Conservation (phyloP, 2,797 vertebrate genomes). For the Lophotriccus pileatus region DNA sequence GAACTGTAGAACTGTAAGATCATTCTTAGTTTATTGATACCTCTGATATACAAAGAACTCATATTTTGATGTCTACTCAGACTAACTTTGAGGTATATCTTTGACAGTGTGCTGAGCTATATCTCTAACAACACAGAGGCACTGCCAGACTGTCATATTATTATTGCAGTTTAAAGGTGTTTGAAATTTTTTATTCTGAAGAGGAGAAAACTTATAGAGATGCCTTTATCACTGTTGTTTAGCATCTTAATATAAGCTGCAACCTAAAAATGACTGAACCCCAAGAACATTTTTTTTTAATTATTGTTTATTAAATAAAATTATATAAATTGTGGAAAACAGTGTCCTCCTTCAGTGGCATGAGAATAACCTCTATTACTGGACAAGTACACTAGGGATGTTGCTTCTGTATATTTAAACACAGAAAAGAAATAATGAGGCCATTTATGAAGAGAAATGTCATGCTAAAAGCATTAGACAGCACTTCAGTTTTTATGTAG, state of each 20-base stretch:
- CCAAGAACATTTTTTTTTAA: not conserved
- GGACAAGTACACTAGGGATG: not conserved
- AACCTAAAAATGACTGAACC: not conserved
- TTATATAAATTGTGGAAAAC: not conserved
- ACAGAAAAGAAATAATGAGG: slow-evolving; percentile 1
- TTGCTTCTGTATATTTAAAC: not conserved
- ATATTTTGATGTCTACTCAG: not conserved
- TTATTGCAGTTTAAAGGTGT: not conserved
- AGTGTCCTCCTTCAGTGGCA: not conserved
- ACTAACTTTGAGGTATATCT: not conserved
- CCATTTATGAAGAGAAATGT: not conserved
- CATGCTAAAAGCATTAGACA: not conserved
- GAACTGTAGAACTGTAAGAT: not conserved
- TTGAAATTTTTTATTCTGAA: not conserved
- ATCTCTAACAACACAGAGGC: not conserved
- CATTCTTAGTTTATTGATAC: not conserved
- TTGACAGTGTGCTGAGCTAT: not conserved
- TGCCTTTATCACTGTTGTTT: not conserved
- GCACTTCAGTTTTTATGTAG: not conserved
- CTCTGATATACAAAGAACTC: not conserved
- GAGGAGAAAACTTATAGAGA: not conserved
- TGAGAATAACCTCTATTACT: not conserved
- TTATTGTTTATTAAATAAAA: not conserved
- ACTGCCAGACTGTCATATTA: not conserved
- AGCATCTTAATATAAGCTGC: not conserved